phyloP scores from a whole-genome alignment of 1,140 invertebrate species.

The Branchinecta lindahli region DNA sequence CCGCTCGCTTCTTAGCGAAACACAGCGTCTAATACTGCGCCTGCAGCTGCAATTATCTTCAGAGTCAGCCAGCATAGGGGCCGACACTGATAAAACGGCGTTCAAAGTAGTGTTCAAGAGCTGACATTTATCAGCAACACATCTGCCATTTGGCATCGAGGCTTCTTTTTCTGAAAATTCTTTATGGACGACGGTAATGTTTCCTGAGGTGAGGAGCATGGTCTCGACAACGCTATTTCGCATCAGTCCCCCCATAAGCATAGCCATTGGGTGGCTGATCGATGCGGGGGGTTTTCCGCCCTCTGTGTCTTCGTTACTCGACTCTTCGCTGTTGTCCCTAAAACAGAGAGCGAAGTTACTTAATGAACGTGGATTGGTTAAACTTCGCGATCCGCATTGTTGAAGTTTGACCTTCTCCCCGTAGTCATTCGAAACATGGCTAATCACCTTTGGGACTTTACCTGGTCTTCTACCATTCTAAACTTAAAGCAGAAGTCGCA shows the following conservation, averaged over 20 bases:
- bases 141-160: background rate
- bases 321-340: background rate
- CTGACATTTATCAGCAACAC: background rate
- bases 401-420: too few species aligned
- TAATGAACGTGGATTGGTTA: too few species aligned
- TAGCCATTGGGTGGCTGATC: background rate
- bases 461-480: too few species aligned
- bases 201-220: background rate
- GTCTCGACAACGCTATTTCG: constrained; percentile 6
- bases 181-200: background rate
- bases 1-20: background rate
- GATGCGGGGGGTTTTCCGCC: background rate
- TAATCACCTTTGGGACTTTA: too few species aligned
- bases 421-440: too few species aligned
- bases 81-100: background rate
- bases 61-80: background rate
- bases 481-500: too few species aligned
- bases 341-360: background rate
- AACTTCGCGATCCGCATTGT: too few species aligned
- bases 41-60: background rate
- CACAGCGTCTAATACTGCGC: background rate
- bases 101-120: background rate
- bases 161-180: background rate
- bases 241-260: background rate
- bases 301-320: background rate